Conservation (phyloP, 2,888 invertebrate genomes). For the Strigamia transsilvanica region DNA sequence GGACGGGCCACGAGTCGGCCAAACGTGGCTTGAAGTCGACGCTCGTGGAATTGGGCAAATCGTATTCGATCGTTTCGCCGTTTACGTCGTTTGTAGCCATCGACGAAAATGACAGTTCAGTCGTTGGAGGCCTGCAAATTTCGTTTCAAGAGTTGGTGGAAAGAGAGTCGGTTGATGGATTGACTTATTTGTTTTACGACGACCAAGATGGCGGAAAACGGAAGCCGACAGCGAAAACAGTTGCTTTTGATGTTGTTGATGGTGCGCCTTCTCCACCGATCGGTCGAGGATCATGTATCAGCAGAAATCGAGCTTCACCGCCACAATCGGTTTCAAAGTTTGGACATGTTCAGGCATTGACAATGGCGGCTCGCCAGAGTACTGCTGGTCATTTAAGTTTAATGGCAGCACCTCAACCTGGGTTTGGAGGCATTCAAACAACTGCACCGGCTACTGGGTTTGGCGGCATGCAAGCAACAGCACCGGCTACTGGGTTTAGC, state of each 20-base stretch:
- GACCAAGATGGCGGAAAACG: neutral
- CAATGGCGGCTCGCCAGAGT: no score
- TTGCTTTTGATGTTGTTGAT: neutral
- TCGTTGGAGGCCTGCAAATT: neutral
- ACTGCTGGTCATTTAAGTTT: no score
- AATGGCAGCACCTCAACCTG: no score
- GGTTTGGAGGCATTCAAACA: no score
- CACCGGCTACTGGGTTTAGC: no score
- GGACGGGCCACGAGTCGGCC: neutral
- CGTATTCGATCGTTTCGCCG: neutral
- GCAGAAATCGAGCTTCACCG: no score
- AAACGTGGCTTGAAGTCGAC: neutral
- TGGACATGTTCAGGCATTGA: no score
- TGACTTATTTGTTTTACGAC: conserved; percentile 1
- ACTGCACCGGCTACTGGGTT: no score
- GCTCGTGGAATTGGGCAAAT: neutral
- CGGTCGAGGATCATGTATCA: no score
- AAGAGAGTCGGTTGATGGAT: neutral
- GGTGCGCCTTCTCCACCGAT: no score
- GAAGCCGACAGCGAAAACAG: neutral
- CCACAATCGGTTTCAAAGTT: no score
- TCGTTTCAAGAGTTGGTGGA: conserved; percentile 1
- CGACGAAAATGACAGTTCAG: neutral
- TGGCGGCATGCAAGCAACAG: no score
- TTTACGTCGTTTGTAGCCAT: conserved; percentile 23